phyloP scores from a whole-genome alignment of 2,797 vertebrate genomes.

The Thunnus albacares region DNA sequence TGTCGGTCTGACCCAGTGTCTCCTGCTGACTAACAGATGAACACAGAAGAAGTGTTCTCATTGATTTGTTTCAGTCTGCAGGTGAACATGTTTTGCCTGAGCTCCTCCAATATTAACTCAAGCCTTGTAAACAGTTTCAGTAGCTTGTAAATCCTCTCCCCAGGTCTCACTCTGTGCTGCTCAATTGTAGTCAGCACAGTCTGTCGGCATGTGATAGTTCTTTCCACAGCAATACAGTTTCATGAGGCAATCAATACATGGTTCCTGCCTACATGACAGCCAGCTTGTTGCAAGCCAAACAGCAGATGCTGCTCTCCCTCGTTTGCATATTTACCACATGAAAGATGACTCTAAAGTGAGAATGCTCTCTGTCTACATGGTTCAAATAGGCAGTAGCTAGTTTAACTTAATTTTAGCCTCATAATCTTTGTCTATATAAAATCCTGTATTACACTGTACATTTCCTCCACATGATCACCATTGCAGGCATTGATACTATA shows the following conservation, averaged over 20 bases:
- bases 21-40: background rate
- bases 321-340: conserved; percentile 52
- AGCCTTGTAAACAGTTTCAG: conserved; percentile 47
- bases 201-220: conserved; percentile 48
- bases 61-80: conserved; percentile 10
- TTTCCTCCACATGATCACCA: background rate
- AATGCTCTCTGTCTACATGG: conserved; percentile 19
- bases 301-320: conserved; percentile 48
- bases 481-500: background rate
- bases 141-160: conserved; percentile 51
- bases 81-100: conserved; percentile 33
- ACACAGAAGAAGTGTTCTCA: background rate
- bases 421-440: background rate
- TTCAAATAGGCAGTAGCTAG: background rate
- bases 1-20: too few relatives aligned
- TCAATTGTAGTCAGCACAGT: conserved; percentile 50
- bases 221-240: conserved; percentile 48
- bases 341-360: conserved; percentile 25
- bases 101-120: conserved; percentile 40
- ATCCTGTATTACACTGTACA: background rate
- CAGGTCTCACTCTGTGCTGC: conserved; percentile 41
- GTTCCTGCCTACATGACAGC: conserved; percentile 41
- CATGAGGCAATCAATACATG: conserved; percentile 51
- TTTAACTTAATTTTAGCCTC: background rate
- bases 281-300: conserved; percentile 55